These are phyloP conservation scores for Drosophila affinis DNA, from an alignment of 2,888 invertebrate genomes.

Conservation along the genomic window DNA sequence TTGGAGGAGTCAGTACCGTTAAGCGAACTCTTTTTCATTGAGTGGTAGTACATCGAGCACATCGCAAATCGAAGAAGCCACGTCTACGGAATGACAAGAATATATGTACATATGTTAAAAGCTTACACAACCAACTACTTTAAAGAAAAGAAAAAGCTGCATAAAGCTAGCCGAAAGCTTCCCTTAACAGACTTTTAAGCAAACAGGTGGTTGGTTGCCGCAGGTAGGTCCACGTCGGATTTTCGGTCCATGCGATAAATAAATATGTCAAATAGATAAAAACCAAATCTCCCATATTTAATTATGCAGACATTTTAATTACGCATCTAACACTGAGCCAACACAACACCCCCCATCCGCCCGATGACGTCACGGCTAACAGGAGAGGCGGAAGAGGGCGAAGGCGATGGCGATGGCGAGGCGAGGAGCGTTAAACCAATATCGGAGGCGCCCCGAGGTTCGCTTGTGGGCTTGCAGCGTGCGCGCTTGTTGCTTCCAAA, in stretches of 20 bases:
- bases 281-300: conserved; percentile 42
- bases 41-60: no score
- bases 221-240: conserved; percentile 32
- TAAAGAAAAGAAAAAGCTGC: conserved; percentile 1
- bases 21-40: no score
- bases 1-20: no score
- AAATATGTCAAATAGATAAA: conserved; percentile 56
- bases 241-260: conserved; percentile 37
- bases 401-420: no score
- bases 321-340: conserved; percentile 54
- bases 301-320: conserved; percentile 64
- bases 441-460: conserved; percentile 9
- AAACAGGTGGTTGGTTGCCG: conserved; percentile 68
- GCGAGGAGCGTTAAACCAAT: conserved; percentile 13
- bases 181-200: conserved; percentile 29
- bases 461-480: conserved; percentile 38
- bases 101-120: no score
- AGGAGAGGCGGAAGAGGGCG: no score
- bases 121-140: no score
- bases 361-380: conserved; percentile 31
- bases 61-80: no score
- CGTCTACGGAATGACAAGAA: no score
- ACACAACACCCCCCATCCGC: conserved; percentile 19
- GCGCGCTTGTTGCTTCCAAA: conserved; percentile 72
- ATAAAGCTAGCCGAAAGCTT: conserved; percentile 39